These are phyloP conservation scores for Ylistrum balloti DNA, from an alignment of 1,140 invertebrate genomes.

Conservation along the genomic window DNA sequence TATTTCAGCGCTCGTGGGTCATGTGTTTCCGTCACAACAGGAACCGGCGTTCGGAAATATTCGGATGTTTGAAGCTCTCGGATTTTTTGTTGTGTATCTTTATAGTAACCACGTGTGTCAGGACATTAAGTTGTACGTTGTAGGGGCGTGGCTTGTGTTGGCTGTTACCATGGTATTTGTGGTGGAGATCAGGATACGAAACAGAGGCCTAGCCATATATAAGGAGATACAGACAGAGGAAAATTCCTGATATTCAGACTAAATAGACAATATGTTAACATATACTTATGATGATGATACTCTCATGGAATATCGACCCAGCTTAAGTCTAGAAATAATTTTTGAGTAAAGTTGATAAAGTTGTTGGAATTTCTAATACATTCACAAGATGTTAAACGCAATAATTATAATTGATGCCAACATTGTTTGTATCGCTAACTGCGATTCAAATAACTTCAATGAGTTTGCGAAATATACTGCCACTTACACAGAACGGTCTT, in stretches of 20 bases:
- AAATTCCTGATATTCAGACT: neutral
- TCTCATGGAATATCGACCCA: too few species aligned
- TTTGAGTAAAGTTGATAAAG: too few species aligned
- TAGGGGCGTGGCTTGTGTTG: neutral
- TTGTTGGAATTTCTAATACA: too few species aligned
- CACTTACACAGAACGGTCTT: too few species aligned
- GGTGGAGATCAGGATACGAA: slow-evolving; percentile 6
- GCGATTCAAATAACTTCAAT: too few species aligned
- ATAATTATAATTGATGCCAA: too few species aligned
- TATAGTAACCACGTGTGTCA: neutral
- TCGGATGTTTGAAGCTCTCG: slow-evolving; percentile 10
- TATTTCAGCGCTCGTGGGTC: neutral
- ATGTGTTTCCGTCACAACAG: neutral
- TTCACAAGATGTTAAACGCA: too few species aligned
- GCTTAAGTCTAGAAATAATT: too few species aligned
- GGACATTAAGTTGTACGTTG: neutral
- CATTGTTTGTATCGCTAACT: too few species aligned
- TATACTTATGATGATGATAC: too few species aligned
- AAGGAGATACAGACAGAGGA: neutral
- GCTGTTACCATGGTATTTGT: neutral
- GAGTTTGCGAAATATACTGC: too few species aligned
- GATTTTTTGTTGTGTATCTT: neutral
- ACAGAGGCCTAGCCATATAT: neutral
- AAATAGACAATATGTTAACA: too few species aligned
- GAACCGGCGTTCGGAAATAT: slow-evolving; percentile 9